Percentiles rank a stretch among this genome's conserved stretches.
phyloP scores from a whole-genome alignment of 30 jellyfish, hydroid and myxozoan genomes.

The Pseudorhiza aurosa region DNA sequence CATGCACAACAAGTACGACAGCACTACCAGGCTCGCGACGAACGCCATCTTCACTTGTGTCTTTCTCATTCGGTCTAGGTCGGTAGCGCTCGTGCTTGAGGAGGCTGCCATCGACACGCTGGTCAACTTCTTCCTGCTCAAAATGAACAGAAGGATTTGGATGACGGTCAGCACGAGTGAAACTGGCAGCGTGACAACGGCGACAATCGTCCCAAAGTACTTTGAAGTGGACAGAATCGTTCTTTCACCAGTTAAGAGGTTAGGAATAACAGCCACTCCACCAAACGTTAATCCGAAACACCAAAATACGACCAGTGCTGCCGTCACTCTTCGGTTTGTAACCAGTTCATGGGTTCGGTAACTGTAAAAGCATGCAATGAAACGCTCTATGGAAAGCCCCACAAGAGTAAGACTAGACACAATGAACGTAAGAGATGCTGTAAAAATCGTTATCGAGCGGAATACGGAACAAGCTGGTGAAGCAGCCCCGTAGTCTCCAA shows the following conservation, averaged over 20 bases:
- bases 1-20: neutral
- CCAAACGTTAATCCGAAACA: neutral
- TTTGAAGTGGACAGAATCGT: neutral
- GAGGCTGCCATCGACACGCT: neutral
- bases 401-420: constrained; percentile 9
- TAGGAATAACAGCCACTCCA: neutral
- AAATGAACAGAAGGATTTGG: neutral
- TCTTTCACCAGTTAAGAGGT: no score
- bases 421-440: neutral
- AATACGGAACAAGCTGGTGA: neutral
- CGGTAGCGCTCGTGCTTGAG: neutral
- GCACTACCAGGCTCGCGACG: neutral
- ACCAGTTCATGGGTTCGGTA: constrained; percentile 4
- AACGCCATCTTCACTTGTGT: constrained; percentile 1
- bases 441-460: neutral
- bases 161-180: neutral
- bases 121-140: constrained; percentile 1
- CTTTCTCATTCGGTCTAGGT: neutral
- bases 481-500: neutral
- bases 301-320: neutral
- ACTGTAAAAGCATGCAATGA: constrained; percentile 19
- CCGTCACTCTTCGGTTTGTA: neutral
- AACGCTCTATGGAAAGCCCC: constrained; percentile 14
- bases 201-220: neutral
- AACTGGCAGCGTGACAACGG: neutral